These are phyloP conservation scores for Brachionus calyciflorus DNA, from an alignment of 1,140 invertebrate species.

Conservation along the genomic window DNA sequence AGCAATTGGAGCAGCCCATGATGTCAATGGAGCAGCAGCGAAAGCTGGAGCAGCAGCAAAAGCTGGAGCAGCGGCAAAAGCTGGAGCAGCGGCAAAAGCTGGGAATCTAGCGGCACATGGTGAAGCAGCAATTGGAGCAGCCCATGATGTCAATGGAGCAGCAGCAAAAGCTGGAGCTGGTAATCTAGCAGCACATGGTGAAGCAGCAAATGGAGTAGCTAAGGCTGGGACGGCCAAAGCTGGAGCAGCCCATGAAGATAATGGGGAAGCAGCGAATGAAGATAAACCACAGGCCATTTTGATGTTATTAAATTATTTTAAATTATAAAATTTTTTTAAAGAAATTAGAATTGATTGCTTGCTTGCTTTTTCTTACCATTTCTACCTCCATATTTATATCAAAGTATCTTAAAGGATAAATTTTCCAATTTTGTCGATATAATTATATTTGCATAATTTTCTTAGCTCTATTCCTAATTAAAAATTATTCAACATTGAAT, in stretches of 20 bases:
- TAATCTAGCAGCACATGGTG: no score
- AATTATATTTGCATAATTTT: no score
- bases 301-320: not conserved
- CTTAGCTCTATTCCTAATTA: no score
- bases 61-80: not conserved
- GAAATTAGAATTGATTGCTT: not conserved
- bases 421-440: no score
- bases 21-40: no score
- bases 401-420: no score
- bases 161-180: no score
- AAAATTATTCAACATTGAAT: no score
- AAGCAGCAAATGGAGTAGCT: not conserved
- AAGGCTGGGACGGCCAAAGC: no score
- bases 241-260: not conserved
- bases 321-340: no score
- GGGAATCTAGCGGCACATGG: not conserved
- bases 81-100: not conserved
- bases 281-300: conserved; percentile 16
- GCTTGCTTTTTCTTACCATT: not conserved
- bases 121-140: not conserved
- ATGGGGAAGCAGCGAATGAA: not conserved
- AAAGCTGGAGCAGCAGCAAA: not conserved
- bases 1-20: not conserved
- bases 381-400: not conserved
- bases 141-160: conserved; percentile 5